Evolutionary conservation across 1,140 invertebrate genomes (phyloP).

Genomic region (Harlomillsia oculata): DNA sequence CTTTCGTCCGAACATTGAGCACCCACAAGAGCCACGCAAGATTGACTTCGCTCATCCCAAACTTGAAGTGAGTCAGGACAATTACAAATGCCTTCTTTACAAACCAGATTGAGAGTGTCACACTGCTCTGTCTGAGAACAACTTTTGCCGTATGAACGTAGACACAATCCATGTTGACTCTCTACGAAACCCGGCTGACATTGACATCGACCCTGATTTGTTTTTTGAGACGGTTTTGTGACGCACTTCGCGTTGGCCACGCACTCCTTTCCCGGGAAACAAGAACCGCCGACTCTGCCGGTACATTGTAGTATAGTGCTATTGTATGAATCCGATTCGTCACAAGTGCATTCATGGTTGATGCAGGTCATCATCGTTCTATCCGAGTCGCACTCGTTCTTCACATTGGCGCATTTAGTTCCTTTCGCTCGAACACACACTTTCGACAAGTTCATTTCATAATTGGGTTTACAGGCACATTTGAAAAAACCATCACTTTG

Average conservation of each 20-base stretch:
- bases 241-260: constrained; percentile 5
- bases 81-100: constrained; percentile 5
- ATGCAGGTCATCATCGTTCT: background rate
- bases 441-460: background rate
- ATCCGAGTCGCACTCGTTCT: constrained; percentile 3
- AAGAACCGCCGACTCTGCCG: constrained; percentile 9
- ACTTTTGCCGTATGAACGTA: background rate
- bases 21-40: constrained; percentile 9
- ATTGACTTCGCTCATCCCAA: constrained; percentile 1
- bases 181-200: constrained; percentile 11
- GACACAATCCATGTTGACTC: background rate
- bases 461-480: background rate
- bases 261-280: constrained; percentile 9
- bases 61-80: constrained; percentile 8
- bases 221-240: background rate
- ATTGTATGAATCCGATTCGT: constrained; percentile 8
- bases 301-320: background rate
- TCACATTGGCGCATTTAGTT: background rate
- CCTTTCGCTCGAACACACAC: constrained; percentile 4
- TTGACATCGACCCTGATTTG: constrained; percentile 4
- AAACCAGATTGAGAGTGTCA: constrained; percentile 10
- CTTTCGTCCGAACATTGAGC: constrained; percentile 1
- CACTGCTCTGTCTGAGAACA: constrained; percentile 6
- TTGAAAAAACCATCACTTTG: no score
- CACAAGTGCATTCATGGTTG: constrained; percentile 11